A percentile compares a stretch with the other conserved stretches of the same genome.
phyloP scores from a whole-genome alignment of 2,888 invertebrate species.

The Spodoptera littoralis region DNA sequence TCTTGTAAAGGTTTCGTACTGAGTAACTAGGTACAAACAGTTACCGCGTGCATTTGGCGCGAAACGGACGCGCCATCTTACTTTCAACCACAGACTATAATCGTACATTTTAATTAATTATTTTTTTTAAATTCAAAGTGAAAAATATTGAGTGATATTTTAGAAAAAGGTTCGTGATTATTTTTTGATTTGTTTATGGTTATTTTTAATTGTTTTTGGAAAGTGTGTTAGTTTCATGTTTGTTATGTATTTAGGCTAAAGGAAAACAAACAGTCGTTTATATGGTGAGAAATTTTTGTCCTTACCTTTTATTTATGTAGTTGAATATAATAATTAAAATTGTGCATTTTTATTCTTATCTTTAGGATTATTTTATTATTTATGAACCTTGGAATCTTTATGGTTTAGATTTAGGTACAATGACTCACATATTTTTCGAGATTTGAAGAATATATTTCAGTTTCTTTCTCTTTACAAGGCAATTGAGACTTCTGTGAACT shows the following conservation, averaged over 20 bases:
- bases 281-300: constrained; percentile 1
- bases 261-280: background rate
- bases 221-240: constrained; percentile 3
- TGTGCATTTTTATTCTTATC: too few relatives aligned
- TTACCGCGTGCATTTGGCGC: constrained; percentile 32
- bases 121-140: background rate
- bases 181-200: constrained; percentile 6
- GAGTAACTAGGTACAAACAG: constrained; percentile 16
- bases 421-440: too few relatives aligned
- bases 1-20: constrained; percentile 3
- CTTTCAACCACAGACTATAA: constrained; percentile 22
- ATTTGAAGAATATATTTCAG: too few relatives aligned
- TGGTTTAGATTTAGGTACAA: too few relatives aligned
- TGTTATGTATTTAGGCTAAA: constrained; percentile 33
- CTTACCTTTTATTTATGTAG: background rate
- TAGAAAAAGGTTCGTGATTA: constrained; percentile 7
- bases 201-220: background rate
- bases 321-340: too few relatives aligned
- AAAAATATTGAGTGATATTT: background rate
- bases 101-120: constrained; percentile 14
- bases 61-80: constrained; percentile 43
- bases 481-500: too few relatives aligned
- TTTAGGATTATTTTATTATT: too few relatives aligned
- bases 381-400: too few relatives aligned
- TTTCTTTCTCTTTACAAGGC: too few relatives aligned